A percentile compares a stretch with the other conserved stretches of the same genome.
These are phyloP conservation scores for Dendrolimus pini DNA, from an alignment of 2,888 invertebrate genomes.

Conservation along the genomic window DNA sequence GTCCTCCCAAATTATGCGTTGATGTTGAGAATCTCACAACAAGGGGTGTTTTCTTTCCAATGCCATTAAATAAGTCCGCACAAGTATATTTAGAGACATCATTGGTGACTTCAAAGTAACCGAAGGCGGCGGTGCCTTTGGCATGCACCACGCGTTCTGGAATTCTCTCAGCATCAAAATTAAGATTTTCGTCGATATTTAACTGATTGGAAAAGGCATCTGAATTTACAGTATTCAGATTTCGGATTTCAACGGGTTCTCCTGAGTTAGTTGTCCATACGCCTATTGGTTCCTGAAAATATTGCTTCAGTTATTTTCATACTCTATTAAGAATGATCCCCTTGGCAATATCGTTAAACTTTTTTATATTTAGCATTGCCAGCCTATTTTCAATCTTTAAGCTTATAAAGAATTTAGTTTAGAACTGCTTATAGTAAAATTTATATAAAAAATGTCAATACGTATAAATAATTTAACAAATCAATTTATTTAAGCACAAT, in stretches of 20 bases:
- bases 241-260: constrained; percentile 83
- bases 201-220: constrained; percentile 37
- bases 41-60: constrained; percentile 87
- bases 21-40: constrained; percentile 87
- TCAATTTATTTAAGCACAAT: too few species aligned
- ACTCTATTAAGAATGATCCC: too few species aligned
- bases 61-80: constrained; percentile 74
- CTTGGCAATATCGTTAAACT: too few species aligned
- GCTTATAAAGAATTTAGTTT: too few species aligned
- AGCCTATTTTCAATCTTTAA: too few species aligned
- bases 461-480: too few species aligned
- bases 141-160: constrained; percentile 95
- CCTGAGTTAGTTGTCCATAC: constrained; percentile 82
- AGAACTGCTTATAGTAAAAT: too few species aligned
- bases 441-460: too few species aligned
- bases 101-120: constrained; percentile 88
- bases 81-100: constrained; percentile 81
- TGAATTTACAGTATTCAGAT: constrained; percentile 32
- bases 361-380: too few species aligned
- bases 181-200: constrained; percentile 83
- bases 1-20: constrained; percentile 87
- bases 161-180: constrained; percentile 85
- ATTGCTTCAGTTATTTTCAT: not conserved
- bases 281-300: constrained; percentile 30
- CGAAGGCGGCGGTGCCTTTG: constrained; percentile 91